phyloP scores from a whole-genome alignment of 2,113 vertebrate genomes.

The Scomber scombrus region DNA sequence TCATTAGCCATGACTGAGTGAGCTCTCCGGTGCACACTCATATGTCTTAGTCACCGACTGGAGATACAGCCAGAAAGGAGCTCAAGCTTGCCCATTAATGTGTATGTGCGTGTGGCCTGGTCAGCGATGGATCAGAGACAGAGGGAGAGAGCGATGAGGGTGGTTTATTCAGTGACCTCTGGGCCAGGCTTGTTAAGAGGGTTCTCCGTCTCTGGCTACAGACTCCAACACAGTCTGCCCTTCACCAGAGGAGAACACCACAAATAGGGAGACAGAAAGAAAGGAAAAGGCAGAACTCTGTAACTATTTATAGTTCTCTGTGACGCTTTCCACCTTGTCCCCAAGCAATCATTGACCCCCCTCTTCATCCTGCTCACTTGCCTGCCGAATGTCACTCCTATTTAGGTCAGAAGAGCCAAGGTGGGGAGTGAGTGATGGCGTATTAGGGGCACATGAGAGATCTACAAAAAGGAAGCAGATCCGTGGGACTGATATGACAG shows the following conservation, averaged over 20 bases:
- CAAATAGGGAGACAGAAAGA: slow-evolving; percentile 26
- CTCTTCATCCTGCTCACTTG: slow-evolving; percentile 56
- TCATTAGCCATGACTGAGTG: slow-evolving; percentile 81
- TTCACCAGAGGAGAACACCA: slow-evolving; percentile 61
- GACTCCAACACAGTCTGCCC: slow-evolving; percentile 53
- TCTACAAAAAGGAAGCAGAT: slow-evolving; percentile 61
- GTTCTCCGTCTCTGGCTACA: slow-evolving; percentile 52
- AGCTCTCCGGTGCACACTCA: slow-evolving; percentile 66
- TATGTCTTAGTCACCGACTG: slow-evolving; percentile 74
- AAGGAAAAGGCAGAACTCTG: slow-evolving; percentile 30
- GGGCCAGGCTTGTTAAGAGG: slow-evolving; percentile 71
- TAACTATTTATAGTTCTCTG: slow-evolving; percentile 67
- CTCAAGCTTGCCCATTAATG: slow-evolving; percentile 63
- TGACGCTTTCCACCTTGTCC: slow-evolving; percentile 64
- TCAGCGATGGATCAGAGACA: slow-evolving; percentile 62
- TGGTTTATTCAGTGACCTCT: slow-evolving; percentile 67
- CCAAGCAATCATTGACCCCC: slow-evolving; percentile 65
- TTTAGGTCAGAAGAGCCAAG: slow-evolving; percentile 78
- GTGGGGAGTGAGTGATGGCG: slow-evolving; percentile 41
- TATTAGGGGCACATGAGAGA: slow-evolving; percentile 56
- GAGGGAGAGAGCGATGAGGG: slow-evolving; percentile 54
- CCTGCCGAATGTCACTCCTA: slow-evolving; percentile 73
- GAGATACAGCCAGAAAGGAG: slow-evolving; percentile 52
- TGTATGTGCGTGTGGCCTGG: slow-evolving; percentile 62
- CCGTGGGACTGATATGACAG: slow-evolving; percentile 23